A percentile compares a stretch with the other conserved stretches of the same genome.
phyloP scores from a whole-genome alignment of 1,140 invertebrate species.

The Heliothis subflexa region DNA sequence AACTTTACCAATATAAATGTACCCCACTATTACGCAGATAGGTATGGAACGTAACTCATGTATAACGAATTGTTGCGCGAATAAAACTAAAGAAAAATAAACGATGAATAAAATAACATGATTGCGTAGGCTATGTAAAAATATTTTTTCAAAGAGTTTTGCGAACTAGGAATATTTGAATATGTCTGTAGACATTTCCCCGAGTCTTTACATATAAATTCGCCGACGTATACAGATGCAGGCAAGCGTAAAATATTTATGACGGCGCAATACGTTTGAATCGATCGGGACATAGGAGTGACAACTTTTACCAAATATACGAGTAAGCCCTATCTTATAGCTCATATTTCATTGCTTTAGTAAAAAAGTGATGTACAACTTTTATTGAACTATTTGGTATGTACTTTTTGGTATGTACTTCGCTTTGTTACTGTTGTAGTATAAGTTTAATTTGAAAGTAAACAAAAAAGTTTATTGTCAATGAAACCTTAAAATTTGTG shows the following conservation, averaged over 20 bases:
- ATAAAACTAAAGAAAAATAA: conserved; percentile 9
- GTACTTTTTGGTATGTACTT: neutral
- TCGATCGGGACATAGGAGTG: conserved; percentile 36
- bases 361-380: conserved; percentile 7
- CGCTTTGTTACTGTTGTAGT: too few species aligned
- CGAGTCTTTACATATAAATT: conserved; percentile 43
- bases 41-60: conserved; percentile 1
- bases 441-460: too few species aligned
- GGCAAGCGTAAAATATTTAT: conserved; percentile 47
- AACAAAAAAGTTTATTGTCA: too few species aligned
- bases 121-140: conserved; percentile 3
- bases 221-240: conserved; percentile 42
- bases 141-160: conserved; percentile 21
- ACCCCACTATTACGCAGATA: neutral
- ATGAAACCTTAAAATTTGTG: too few species aligned
- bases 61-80: neutral
- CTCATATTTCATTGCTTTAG: conserved; percentile 23
- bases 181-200: conserved; percentile 14
- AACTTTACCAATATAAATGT: conserved; percentile 13
- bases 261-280: conserved; percentile 44
- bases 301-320: conserved; percentile 20
- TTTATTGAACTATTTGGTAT: neutral
- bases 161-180: conserved; percentile 29
- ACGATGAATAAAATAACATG: neutral
- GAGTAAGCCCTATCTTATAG: neutral